phyloP scores from a whole-genome alignment of 2,888 invertebrate genomes.

The Autographa gamma region DNA sequence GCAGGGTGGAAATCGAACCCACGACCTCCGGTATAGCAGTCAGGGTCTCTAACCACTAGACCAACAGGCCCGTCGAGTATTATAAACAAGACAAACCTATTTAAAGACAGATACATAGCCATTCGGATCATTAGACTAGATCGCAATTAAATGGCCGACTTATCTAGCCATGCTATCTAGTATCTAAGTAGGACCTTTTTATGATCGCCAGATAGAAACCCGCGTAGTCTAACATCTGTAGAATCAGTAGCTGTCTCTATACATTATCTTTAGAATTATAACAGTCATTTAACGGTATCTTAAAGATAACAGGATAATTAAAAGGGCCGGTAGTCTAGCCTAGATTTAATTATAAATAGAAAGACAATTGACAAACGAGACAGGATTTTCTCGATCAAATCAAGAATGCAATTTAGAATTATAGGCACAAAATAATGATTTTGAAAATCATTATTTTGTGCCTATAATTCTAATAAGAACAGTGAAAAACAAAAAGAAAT shows the following conservation, averaged over 20 bases:
- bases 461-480: too few species aligned
- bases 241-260: conserved; percentile 31
- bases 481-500: too few species aligned
- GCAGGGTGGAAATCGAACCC: too few species aligned
- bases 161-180: conserved; percentile 7
- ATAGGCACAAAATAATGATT: too few species aligned
- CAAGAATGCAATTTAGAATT: too few species aligned
- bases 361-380: too few species aligned
- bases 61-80: too few species aligned
- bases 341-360: neutral
- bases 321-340: conserved; percentile 6
- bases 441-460: too few species aligned
- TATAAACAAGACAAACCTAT: too few species aligned
- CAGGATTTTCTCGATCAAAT: too few species aligned
- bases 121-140: conserved; percentile 1
- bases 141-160: neutral
- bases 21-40: too few species aligned
- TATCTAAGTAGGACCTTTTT: neutral
- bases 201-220: neutral
- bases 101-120: neutral
- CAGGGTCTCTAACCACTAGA: too few species aligned
- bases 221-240: neutral
- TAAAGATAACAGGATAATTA: conserved; percentile 34
- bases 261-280: conserved; percentile 44
- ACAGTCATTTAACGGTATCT: conserved; percentile 23